A percentile compares a stretch with the other conserved stretches of the same genome.
These are phyloP conservation scores for Procambarus virginalis DNA, from an alignment of 1,140 invertebrate genomes.

Conservation along the genomic window DNA sequence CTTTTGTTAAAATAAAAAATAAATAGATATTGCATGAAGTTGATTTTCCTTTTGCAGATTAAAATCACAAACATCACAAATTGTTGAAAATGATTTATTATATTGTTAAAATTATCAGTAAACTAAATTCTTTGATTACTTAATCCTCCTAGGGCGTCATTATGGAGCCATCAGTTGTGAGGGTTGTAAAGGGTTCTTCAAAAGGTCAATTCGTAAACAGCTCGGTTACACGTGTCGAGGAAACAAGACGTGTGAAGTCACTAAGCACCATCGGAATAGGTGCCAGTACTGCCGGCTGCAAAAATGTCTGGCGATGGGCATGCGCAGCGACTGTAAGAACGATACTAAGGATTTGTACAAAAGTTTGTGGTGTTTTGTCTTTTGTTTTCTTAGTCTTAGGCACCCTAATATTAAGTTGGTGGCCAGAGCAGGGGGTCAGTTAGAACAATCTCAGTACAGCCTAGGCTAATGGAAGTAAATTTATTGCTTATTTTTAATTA, in stretches of 20 bases:
- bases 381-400: conserved; percentile 70
- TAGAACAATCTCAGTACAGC: conserved; percentile 8
- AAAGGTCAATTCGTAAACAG: conserved; percentile 93
- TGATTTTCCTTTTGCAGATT: too few species aligned
- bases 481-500: conserved; percentile 16
- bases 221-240: conserved; percentile 96
- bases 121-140: conserved; percentile 3
- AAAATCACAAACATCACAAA: too few species aligned
- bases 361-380: conserved; percentile 71
- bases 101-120: conserved; percentile 63
- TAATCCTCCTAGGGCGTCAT: conserved; percentile 81
- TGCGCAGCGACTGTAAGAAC: conserved; percentile 98
- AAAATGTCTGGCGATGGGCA: conserved; percentile 96
- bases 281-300: conserved; percentile 98
- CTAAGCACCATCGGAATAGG: conserved; percentile 96
- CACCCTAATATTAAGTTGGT: conserved; percentile 69
- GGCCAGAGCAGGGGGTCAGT: conserved; percentile 65
- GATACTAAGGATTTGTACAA: conserved; percentile 71
- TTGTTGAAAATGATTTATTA: too few species aligned
- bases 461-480: neutral
- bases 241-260: conserved; percentile 96
- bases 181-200: conserved; percentile 95
- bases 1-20: too few species aligned
- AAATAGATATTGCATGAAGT: too few species aligned
- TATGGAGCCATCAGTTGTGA: conserved; percentile 96